A percentile compares a stretch with the other conserved stretches of the same genome.
phyloP scores from a whole-genome alignment of 2,113 vertebrate genomes.

The Corynorhinus townsendii region DNA sequence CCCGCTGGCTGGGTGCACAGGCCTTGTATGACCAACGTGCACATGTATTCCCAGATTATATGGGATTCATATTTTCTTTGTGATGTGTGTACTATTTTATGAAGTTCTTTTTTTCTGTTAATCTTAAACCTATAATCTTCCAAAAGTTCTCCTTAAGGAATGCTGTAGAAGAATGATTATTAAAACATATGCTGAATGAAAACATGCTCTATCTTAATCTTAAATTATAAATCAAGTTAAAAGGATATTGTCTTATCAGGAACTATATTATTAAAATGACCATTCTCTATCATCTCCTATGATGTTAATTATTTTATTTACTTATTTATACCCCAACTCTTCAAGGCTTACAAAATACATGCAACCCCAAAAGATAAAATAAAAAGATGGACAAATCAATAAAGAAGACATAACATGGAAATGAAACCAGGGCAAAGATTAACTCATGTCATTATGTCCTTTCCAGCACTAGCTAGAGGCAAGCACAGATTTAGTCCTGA shows the following conservation, averaged over 20 bases:
- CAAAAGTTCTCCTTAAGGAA: neutral
- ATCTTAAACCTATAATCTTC: neutral
- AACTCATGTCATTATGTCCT: neutral
- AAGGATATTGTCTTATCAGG: neutral
- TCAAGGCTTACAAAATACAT: neutral
- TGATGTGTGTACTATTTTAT: neutral
- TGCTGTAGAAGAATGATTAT: neutral
- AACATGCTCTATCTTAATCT: neutral
- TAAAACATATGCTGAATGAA: conserved; percentile 3
- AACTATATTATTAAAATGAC: conserved; percentile 3
- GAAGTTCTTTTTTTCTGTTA: conserved; percentile 13
- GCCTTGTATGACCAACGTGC: neutral
- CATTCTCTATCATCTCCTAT: neutral
- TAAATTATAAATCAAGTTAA: conserved; percentile 13
- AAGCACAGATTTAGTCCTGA: neutral
- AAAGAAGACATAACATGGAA: neutral
- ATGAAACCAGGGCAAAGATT: neutral
- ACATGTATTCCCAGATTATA: neutral
- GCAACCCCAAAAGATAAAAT: neutral
- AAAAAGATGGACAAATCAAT: neutral
- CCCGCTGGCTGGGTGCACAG: neutral
- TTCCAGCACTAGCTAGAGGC: too few species aligned
- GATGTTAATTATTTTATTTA: neutral
- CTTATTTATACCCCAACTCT: neutral
- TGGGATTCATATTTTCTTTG: neutral